These are phyloP conservation scores for Odontamblyopus lacepedii DNA, from an alignment of 2,797 vertebrate genomes.

Conservation along the genomic window DNA sequence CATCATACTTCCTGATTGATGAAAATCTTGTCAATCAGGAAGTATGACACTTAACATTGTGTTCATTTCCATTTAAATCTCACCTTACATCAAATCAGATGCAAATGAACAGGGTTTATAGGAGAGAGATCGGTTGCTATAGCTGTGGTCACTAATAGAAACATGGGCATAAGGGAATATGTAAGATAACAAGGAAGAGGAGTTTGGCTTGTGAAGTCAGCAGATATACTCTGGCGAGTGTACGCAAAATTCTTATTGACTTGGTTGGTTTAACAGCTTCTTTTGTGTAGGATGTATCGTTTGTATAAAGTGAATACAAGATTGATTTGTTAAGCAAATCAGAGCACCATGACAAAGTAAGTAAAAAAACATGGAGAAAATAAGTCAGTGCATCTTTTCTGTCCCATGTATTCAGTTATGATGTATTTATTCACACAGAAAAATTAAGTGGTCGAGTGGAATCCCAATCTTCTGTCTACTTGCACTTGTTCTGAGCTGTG, in stretches of 20 bases:
- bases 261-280: neutral
- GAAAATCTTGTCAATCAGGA: no score
- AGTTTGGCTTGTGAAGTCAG: neutral
- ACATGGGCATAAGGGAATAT: neutral
- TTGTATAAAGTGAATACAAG: no score
- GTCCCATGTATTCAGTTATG: neutral
- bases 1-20: neutral
- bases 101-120: neutral
- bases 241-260: neutral
- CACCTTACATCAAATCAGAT: neutral
- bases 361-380: neutral
- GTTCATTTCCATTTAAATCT: neutral
- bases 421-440: neutral
- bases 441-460: neutral
- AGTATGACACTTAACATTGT: no score
- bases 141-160: neutral
- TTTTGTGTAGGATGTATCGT: neutral
- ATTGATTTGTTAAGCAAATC: neutral
- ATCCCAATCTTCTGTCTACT: neutral
- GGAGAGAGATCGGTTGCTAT: neutral
- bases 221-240: neutral
- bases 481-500: neutral
- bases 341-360: neutral
- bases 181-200: neutral
- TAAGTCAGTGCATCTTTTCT: no score